A percentile compares a stretch with the other conserved stretches of the same genome.
These are phyloP conservation scores for Apamea epomidion DNA, from an alignment of 2,888 invertebrate genomes.

Conservation along the genomic window DNA sequence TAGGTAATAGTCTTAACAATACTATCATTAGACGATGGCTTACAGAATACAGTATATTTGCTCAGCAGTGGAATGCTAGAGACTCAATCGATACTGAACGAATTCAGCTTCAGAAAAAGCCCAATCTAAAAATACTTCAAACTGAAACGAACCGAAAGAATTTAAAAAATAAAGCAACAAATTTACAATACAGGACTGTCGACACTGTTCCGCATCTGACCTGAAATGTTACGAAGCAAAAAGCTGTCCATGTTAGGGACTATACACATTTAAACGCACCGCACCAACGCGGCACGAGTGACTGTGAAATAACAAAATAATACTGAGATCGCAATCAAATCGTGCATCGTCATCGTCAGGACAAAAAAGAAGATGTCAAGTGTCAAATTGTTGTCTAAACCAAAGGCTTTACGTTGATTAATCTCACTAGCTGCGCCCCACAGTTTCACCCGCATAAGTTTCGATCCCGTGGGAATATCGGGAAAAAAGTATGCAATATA, in stretches of 20 bases:
- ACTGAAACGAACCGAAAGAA: constrained; percentile 2
- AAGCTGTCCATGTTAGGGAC: constrained; percentile 31
- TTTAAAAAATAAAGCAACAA: constrained; percentile 40
- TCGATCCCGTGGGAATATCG: no score
- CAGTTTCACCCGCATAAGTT: no score
- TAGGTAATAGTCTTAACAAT: background rate
- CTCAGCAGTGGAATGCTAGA: background rate
- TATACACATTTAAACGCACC: constrained; percentile 13
- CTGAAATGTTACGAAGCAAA: constrained; percentile 56
- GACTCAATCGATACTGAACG: background rate
- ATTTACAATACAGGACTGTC: constrained; percentile 26
- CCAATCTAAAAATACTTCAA: constrained; percentile 25
- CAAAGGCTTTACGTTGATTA: background rate
- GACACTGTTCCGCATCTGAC: constrained; percentile 43
- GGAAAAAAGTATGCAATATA: no score
- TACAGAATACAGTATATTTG: background rate
- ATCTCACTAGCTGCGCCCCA: no score
- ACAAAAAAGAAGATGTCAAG: background rate
- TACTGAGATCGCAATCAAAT: background rate
- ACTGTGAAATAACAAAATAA: background rate
- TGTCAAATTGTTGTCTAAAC: background rate
- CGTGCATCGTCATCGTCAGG: background rate
- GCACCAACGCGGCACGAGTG: background rate
- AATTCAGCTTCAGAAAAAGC: background rate
- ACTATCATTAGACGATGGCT: background rate